Evolutionary conservation across 2,113 vertebrate species (phyloP), one percentile per base, ranked within the genome.

Genomic region (Burhinus oedicnemus): DNA sequence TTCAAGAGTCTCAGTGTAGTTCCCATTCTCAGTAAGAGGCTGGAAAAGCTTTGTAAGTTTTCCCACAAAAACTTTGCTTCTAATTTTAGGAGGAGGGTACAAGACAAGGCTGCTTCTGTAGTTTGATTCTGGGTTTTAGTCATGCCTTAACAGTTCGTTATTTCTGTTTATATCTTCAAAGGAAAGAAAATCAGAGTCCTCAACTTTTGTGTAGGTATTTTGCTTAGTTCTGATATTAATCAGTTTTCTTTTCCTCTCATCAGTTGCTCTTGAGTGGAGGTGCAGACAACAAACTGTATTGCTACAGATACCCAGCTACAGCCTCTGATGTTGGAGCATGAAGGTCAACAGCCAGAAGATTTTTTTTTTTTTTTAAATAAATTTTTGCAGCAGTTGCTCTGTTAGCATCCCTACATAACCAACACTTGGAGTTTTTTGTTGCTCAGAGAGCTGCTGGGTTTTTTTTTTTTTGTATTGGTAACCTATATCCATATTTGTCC

Each of bases 261-360:
- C 93, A 99, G 99, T 91, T 99, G 97, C 98, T 99, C 89, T 82
- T 99, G 95, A 99, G 99, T 66, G 99, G 99, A 68, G 99, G 99
- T 20, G 99, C 99, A 29, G 99, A 99, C 97, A 99, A 99, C 98
- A 99, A 99, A 93, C 97, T 99, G n/a, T 99, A 99, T 97, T 99
- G 99, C 77, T 99, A 99, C 98, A 98, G 90, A 97, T 99, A 99
- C 61, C 98, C 98, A 26, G 95, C 98, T 77, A 97, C 97, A 64
- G 97, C 97, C 78, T 99, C 98, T 10, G 99, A 99, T 72, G 98
- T 98, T 5, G 99, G 99, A 62, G 99, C 99, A 11, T 99, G 98
- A 98, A 97, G 52, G 16, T 54, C 85, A 96, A 93, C 79, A 55
- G 52, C 69, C 49, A 71, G 86, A 83, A 69, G 55, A 55, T 36